Evolutionary conservation across 2,113 vertebrate genomes (phyloP), one percentile per base, ranked within the genome.

Genomic region (Suricata suricatta): DNA sequence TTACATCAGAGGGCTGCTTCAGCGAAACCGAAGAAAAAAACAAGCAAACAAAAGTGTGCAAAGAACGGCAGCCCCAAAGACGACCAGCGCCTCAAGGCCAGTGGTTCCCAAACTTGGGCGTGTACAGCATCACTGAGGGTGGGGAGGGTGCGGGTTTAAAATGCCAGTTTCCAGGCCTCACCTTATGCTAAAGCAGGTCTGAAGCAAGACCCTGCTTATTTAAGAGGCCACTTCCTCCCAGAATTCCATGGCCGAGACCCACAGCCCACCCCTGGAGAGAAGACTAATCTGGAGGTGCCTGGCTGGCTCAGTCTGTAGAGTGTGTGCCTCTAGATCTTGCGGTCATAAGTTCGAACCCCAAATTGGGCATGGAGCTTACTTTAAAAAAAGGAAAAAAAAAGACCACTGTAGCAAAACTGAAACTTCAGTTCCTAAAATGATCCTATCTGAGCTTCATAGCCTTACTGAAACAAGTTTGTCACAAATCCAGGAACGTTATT

Each of bases 11-110:
- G 64, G 52, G 27, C 9, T 54, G 83, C 11, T 47, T 95, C 33
- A 93, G 50, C 23, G 82, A 95, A 94, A 95, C 66, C 69, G 69
- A 94, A 84, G 29, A 82, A 82, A 90, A 91, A 82, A 17, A 27
- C 14, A 23, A 60, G 57, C 33, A 38, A 89, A 44, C 13, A 27
- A 19, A 74, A 25, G 29, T 29, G 7, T 71, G 7, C 38, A 57
- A 60, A 41, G 16, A 91, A n/a, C 0, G 72, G 52, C 66, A 90
- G 38, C 21, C 54, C 33, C 4, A 47, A n/a, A 60, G 10, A 50
- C 69, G 41, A 93, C n/a, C 27, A 25, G 64, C 10, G 44, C 44
- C 41, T 9, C 9, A 5, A 7, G 13, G 69, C 16, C 4, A 31
- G 29, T 12, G 23, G 57, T 27, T 79, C 52, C 60, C 52, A 29